Evolutionary conservation across 2,888 invertebrate genomes (phyloP).

Genomic region (Pseudanteris insignis): DNA sequence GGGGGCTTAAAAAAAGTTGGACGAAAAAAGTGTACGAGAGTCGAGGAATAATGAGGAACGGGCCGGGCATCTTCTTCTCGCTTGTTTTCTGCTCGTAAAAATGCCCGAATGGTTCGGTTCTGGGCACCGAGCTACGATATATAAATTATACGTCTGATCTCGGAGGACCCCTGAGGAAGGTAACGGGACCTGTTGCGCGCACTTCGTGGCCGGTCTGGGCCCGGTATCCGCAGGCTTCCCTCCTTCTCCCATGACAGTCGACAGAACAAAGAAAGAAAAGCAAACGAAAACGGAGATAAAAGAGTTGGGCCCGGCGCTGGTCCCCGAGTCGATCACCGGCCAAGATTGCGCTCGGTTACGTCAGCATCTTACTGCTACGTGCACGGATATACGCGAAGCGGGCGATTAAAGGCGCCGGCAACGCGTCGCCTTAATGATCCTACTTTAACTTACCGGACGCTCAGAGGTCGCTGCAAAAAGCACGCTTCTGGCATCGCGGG

Average conservation of each 20-base stretch:
- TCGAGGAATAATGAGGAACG: slow-evolving; percentile 16
- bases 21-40: neutral
- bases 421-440: slow-evolving; percentile 56
- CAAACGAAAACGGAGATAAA: slow-evolving; percentile 44
- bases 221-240: slow-evolving; percentile 30
- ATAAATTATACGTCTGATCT: slow-evolving; percentile 64
- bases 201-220: slow-evolving; percentile 51
- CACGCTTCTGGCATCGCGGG: neutral
- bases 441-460: slow-evolving; percentile 43
- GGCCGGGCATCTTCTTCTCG: slow-evolving; percentile 22
- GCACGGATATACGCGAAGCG: slow-evolving; percentile 57
- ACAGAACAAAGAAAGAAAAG: slow-evolving; percentile 45
- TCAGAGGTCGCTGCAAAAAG: slow-evolving; percentile 25
- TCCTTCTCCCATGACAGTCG: slow-evolving; percentile 52
- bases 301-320: slow-evolving; percentile 24
- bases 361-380: slow-evolving; percentile 62
- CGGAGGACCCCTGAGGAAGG: slow-evolving; percentile 56
- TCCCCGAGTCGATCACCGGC: slow-evolving; percentile 53
- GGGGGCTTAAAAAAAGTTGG: slow-evolving; percentile 21
- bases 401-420: slow-evolving; percentile 58
- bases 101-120: slow-evolving; percentile 48
- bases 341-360: slow-evolving; percentile 62
- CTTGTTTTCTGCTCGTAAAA: slow-evolving; percentile 50
- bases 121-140: slow-evolving; percentile 56
- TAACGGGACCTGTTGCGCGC: slow-evolving; percentile 57